Conservation (phyloP, 2,888 invertebrate genomes). For the Escarpia spicata region DNA sequence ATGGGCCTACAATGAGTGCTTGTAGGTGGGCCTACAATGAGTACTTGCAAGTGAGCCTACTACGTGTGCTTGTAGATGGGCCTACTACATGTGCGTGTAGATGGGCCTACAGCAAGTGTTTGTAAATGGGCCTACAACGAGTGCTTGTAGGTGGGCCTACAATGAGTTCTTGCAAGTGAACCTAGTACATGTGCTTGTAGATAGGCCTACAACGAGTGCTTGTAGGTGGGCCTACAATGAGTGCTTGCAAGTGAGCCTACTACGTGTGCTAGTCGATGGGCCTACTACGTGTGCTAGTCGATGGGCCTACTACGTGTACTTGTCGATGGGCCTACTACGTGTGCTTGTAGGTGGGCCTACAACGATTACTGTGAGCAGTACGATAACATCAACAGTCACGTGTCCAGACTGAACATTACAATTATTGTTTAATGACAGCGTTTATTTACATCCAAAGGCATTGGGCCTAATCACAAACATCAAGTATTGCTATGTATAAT, state of each 20-base stretch:
- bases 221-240: neutral
- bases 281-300: no score
- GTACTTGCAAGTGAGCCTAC: neutral
- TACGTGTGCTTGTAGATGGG: neutral
- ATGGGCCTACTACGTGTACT: no score
- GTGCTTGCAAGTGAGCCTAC: neutral
- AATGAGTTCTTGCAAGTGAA: neutral
- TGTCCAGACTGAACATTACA: no score
- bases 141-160: neutral
- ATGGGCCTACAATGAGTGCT: neutral
- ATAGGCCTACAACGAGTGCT: neutral
- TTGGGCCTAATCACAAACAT: no score
- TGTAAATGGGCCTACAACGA: no score
- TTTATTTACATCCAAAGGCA: no score
- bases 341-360: neutral
- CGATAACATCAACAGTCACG: no score
- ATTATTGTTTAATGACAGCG: no score
- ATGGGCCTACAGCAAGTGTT: neutral
- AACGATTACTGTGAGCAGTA: no score
- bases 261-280: no score
- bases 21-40: neutral
- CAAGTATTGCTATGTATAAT: no score
- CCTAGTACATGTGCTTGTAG: neutral
- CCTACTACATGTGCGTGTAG: neutral
- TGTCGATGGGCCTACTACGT: neutral